These are phyloP conservation scores for Psilanteris sp. DNA, from an alignment of 1,140 invertebrate species.

Conservation along the genomic window DNA sequence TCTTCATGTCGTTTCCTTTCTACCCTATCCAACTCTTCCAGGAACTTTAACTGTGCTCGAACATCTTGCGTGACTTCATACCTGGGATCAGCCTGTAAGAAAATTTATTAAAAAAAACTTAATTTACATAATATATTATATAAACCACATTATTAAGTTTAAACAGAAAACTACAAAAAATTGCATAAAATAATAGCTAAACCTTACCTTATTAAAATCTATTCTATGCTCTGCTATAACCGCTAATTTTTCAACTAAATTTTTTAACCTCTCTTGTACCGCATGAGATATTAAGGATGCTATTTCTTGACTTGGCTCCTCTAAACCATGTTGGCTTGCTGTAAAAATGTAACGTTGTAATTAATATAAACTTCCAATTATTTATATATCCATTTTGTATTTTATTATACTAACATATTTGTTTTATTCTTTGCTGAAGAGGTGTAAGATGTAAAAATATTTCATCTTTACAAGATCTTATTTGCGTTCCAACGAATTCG, in stretches of 20 bases:
- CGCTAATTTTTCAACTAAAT: conserved; percentile 94
- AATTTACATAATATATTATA: no score
- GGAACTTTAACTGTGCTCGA: conserved; percentile 94
- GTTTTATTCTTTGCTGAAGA: conserved; percentile 89
- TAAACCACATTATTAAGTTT: no score
- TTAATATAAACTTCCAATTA: conserved; percentile 8
- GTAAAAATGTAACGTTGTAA: conserved; percentile 59
- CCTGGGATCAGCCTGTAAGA: conserved; percentile 87
- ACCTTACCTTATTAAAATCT: conserved; percentile 81
- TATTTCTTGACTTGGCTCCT: conserved; percentile 93
- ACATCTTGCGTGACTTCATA: conserved; percentile 96
- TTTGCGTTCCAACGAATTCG: conserved; percentile 97
- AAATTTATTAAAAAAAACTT: no score
- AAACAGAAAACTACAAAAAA: no score
- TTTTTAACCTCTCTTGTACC: conserved; percentile 95
- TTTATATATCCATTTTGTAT: conserved; percentile 25
- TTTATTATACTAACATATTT: conserved; percentile 82
- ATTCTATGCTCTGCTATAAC: conserved; percentile 96
- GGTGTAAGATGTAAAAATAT: conserved; percentile 89
- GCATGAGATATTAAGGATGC: conserved; percentile 95
- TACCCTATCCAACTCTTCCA: conserved; percentile 96
- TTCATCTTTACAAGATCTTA: conserved; percentile 97
- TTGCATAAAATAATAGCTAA: no score
- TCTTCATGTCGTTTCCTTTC: conserved; percentile 97
- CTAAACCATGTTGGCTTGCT: conserved; percentile 89